phyloP scores from a whole-genome alignment of 1,140 invertebrate genomes.

The Drosophila watanabei region DNA sequence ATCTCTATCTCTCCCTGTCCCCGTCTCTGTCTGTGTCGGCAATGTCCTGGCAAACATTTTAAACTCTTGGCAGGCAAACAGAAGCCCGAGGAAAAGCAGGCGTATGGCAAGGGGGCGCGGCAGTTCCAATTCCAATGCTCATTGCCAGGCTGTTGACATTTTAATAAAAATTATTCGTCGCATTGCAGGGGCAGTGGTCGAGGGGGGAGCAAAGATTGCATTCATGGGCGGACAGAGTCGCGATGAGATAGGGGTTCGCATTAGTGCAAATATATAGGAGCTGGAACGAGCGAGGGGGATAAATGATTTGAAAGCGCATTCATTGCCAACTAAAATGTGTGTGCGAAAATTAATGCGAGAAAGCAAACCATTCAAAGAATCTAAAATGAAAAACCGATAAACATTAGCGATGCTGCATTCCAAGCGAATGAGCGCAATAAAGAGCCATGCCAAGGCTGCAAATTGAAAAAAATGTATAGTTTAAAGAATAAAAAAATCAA shows the following conservation, averaged over 20 bases:
- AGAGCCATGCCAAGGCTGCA: constrained; percentile 10
- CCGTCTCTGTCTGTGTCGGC: background rate
- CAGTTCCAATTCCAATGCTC: constrained; percentile 48
- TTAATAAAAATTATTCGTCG: constrained; percentile 63
- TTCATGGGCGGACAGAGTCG: background rate
- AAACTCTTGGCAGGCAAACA: constrained; percentile 53
- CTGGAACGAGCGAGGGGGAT: constrained; percentile 6
- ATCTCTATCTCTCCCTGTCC: too few relatives aligned
- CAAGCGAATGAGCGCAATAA: constrained; percentile 15
- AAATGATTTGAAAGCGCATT: constrained; percentile 50
- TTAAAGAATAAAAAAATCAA: too few relatives aligned
- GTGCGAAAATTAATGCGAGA: constrained; percentile 46
- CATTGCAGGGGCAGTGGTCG: constrained; percentile 40
- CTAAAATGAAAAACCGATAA: constrained; percentile 48
- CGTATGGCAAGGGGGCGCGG: background rate
- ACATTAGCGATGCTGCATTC: constrained; percentile 19
- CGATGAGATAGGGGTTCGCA: constrained; percentile 8
- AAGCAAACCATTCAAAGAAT: constrained; percentile 36
- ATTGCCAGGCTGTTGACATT: constrained; percentile 62
- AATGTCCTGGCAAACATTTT: constrained; percentile 55
- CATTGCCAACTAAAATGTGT: constrained; percentile 39
- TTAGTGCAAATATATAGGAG: constrained; percentile 1
- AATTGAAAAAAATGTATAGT: background rate
- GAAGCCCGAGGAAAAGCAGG: constrained; percentile 12
- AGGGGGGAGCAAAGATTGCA: background rate